phyloP scores from a whole-genome alignment of 2,113 vertebrate genomes.

The Spermophilus dauricus region DNA sequence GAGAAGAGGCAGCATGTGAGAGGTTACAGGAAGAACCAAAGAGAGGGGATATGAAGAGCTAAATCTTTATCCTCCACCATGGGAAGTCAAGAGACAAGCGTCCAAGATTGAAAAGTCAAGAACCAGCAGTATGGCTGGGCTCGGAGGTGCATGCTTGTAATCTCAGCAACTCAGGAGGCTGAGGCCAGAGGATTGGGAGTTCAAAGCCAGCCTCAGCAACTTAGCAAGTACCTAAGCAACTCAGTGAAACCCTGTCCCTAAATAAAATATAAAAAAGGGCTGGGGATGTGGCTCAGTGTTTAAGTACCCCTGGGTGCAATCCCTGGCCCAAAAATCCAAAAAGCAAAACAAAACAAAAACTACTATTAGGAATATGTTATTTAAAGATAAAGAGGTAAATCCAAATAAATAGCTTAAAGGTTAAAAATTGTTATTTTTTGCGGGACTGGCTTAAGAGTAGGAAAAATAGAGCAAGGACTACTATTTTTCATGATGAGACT shows the following conservation, averaged over 20 bases:
- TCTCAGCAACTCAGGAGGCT: too few relatives aligned
- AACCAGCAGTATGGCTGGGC: too few relatives aligned
- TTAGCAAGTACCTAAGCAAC: too few relatives aligned
- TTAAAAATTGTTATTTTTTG: background rate
- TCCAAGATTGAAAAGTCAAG: background rate
- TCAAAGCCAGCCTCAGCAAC: too few relatives aligned
- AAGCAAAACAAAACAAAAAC: background rate
- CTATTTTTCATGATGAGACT: background rate
- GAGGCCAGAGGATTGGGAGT: too few relatives aligned
- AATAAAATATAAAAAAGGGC: too few relatives aligned
- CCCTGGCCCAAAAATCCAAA: too few relatives aligned
- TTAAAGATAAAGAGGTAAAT: background rate
- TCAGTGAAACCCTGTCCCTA: too few relatives aligned
- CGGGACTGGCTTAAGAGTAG: background rate
- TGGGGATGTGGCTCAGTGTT: too few relatives aligned
- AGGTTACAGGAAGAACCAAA: background rate
- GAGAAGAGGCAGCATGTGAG: background rate
- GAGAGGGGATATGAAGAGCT: background rate
- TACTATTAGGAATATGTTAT: background rate
- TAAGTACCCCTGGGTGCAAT: too few relatives aligned
- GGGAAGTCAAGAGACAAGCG: background rate
- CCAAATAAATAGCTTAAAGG: background rate
- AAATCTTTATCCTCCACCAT: background rate
- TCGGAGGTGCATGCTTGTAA: too few relatives aligned
- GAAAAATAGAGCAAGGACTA: background rate